Conservation (phyloP, 2,888 invertebrate genomes). For the Tenodera sinensis region DNA sequence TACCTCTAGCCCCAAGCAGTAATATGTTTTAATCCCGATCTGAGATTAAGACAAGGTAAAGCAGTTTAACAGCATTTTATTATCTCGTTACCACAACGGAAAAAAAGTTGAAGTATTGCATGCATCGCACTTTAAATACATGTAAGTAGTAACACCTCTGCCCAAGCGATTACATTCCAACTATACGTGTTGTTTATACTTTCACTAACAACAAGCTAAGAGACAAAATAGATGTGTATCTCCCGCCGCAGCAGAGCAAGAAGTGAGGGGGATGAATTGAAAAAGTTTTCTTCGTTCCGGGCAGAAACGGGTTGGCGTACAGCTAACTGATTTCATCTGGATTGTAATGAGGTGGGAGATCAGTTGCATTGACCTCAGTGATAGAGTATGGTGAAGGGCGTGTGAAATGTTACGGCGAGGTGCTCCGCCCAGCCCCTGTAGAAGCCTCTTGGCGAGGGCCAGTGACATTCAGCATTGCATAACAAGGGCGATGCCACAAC, state of each 20-base stretch:
- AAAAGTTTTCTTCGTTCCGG: neutral
- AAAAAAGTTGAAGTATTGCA: neutral
- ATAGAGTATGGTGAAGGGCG: neutral
- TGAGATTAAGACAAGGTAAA: no score
- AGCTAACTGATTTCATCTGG: neutral
- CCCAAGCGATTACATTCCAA: neutral
- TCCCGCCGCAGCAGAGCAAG: neutral
- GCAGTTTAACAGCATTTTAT: no score
- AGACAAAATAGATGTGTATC: neutral
- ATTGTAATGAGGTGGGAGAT: neutral
- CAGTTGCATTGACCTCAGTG: slow-evolving; percentile 3
- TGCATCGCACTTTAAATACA: neutral
- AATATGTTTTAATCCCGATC: no score
- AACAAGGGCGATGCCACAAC: neutral
- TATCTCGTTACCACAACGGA: no score
- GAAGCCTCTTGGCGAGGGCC: neutral
- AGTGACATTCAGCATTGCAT: neutral
- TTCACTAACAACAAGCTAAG: neutral
- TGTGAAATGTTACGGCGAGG: neutral
- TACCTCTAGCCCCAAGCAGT: no score
- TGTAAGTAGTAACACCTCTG: neutral
- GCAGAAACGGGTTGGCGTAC: neutral
- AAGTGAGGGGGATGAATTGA: neutral
- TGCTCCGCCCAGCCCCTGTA: neutral
- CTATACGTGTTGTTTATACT: neutral